Conservation (phyloP, 2,797 vertebrate species). For the Anomalospiza imberbis region DNA sequence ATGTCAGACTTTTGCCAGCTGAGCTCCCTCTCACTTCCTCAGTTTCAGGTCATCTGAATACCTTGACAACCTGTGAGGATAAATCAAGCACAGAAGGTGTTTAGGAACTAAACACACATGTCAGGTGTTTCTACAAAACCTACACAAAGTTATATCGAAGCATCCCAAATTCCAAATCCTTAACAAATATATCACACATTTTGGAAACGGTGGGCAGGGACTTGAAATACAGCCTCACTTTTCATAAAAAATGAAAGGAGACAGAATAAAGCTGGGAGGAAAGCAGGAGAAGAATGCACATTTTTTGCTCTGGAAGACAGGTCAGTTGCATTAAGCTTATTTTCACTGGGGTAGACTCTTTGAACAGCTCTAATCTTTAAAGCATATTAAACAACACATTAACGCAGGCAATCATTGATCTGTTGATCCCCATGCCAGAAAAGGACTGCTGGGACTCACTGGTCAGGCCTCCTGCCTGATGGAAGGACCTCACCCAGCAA, state of each 20-base stretch:
- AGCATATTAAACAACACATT: not conserved
- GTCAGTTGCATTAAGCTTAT: not conserved
- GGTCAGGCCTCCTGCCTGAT: not conserved
- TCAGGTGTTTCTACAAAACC: conserved; percentile 57
- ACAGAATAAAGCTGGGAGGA: not conserved
- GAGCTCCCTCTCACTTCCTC: conserved; percentile 62
- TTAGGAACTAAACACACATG: conserved; percentile 54
- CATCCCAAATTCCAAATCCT: conserved; percentile 36
- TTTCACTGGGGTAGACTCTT: not conserved
- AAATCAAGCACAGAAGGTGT: conserved; percentile 65
- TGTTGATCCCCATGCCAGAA: not conserved
- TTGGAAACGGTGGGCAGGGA: conserved; percentile 6
- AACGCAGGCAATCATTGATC: not conserved
- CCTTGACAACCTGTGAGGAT: conserved; percentile 66
- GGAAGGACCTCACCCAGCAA: not conserved
- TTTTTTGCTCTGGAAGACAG: not conserved
- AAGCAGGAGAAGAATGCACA: not conserved
- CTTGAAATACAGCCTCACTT: not conserved
- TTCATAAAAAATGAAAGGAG: conserved; percentile 22
- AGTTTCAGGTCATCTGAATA: conserved; percentile 61
- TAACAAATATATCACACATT: conserved; percentile 23
- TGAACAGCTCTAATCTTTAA: conserved; percentile 31
- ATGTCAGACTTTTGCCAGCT: conserved; percentile 65
- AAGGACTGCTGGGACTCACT: not conserved
- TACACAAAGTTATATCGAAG: conserved; percentile 5